Evolutionary conservation across 2,888 invertebrate genomes (phyloP).

Genomic region (Didymodactylos carnosus): DNA sequence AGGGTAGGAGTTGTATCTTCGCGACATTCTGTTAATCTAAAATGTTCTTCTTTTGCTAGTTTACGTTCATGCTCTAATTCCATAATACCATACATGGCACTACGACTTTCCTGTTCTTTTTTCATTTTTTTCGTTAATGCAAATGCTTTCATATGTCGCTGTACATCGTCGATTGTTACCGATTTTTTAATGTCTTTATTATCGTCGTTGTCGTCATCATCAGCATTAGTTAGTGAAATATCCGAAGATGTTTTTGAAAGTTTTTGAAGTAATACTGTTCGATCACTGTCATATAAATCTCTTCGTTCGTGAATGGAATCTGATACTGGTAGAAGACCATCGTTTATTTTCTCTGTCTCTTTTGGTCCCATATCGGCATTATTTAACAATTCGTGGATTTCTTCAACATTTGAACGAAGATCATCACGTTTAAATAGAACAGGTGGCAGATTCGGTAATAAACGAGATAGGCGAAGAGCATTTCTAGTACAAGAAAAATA

Average conservation of each 20-base stretch:
- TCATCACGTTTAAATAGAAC: not conserved
- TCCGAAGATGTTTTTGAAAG: no score
- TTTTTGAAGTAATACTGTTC: not conserved
- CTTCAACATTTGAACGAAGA: not conserved
- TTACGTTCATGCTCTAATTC: not conserved
- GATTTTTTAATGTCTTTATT: not conserved
- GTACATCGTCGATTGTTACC: not conserved
- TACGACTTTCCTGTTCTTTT: not conserved
- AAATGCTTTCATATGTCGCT: not conserved
- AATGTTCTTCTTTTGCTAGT: not conserved
- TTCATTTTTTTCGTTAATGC: not conserved
- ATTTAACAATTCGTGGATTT: not conserved
- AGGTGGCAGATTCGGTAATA: not conserved
- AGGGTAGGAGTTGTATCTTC: no score
- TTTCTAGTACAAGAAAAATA: not conserved
- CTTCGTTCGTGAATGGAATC: not conserved
- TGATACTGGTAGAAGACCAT: no score
- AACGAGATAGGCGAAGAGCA: not conserved
- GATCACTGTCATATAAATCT: not conserved
- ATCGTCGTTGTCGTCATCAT: not conserved
- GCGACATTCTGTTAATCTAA: not conserved
- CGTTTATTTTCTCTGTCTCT: no score
- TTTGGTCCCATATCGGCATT: not conserved
- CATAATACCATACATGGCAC: not conserved
- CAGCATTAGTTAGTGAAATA: no score